Conservation (phyloP, 2,113 vertebrate genomes). For the Arenaria interpres region DNA sequence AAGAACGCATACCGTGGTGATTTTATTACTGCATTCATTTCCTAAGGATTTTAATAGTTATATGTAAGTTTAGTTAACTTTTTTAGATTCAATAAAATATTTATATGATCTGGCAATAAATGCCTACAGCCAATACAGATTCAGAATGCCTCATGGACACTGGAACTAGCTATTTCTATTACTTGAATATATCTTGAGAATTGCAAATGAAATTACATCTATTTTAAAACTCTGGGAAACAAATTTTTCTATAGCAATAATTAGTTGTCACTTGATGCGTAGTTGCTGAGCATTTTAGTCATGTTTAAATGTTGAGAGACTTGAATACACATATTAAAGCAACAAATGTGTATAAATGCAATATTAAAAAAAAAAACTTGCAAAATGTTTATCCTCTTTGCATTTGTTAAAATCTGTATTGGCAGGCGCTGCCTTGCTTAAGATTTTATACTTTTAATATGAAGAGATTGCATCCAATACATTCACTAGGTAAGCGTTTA, state of each 20-base stretch:
- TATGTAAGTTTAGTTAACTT: slow-evolving; percentile 50
- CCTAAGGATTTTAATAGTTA: slow-evolving; percentile 69
- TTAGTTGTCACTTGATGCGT: slow-evolving; percentile 3
- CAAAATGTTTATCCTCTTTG: background rate
- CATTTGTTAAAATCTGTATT: slow-evolving; percentile 41
- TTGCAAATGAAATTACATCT: background rate
- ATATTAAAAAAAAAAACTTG: background rate
- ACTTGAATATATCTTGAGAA: slow-evolving; percentile 23
- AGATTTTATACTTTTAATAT: slow-evolving; percentile 29
- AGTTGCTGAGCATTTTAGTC: slow-evolving; percentile 22
- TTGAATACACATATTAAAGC: slow-evolving; percentile 23
- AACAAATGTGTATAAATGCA: slow-evolving; percentile 28
- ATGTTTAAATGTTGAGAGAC: background rate
- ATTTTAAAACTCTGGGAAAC: slow-evolving; percentile 44
- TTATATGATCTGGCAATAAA: slow-evolving; percentile 45
- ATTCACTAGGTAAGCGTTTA: background rate
- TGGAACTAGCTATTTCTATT: slow-evolving; percentile 41
- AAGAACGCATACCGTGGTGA: slow-evolving; percentile 30
- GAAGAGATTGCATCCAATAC: slow-evolving; percentile 6
- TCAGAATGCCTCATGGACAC: slow-evolving; percentile 40
- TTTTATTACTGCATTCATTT: slow-evolving; percentile 69
- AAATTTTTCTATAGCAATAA: slow-evolving; percentile 58
- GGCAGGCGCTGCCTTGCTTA: slow-evolving; percentile 4
- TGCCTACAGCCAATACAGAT: slow-evolving; percentile 56
- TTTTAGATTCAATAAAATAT: slow-evolving; percentile 25